Evolutionary conservation across 2,113 vertebrate genomes (phyloP).

Genomic region (Sitta europaea): DNA sequence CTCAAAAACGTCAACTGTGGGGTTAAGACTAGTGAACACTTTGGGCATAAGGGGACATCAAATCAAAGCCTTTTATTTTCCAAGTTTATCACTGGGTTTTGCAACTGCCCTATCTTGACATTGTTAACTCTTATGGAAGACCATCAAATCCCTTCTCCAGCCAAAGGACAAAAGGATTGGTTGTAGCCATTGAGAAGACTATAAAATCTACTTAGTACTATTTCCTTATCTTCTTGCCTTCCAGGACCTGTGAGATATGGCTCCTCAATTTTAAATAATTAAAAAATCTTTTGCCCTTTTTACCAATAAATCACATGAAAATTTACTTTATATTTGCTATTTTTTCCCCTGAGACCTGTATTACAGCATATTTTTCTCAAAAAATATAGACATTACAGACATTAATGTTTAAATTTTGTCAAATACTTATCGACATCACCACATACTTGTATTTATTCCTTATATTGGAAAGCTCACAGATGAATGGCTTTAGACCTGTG

Average conservation of each 20-base stretch:
- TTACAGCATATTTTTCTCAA: background rate
- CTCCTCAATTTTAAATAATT: background rate
- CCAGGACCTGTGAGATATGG: background rate
- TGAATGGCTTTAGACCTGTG: background rate
- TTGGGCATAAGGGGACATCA: background rate
- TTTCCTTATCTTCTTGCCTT: background rate
- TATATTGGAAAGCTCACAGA: background rate
- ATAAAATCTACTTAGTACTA: background rate
- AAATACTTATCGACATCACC: background rate
- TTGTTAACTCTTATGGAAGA: background rate
- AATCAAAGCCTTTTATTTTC: background rate
- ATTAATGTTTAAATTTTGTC: background rate
- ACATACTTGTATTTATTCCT: background rate
- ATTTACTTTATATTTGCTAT: background rate
- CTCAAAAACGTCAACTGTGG: background rate
- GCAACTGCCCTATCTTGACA: fast-evolving
- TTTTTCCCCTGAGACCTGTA: background rate
- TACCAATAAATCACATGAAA: background rate
- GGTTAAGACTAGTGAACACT: background rate
- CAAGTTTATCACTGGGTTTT: background rate
- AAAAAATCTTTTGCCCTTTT: background rate
- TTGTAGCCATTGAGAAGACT: background rate
- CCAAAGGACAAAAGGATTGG: background rate
- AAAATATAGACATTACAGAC: background rate
- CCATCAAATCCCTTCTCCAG: background rate